Percentiles rank a stretch among this genome's conserved stretches.
Conservation (phyloP, 53 echinoderm and acorn worm species). For the Temnopleurus reevesii region DNA sequence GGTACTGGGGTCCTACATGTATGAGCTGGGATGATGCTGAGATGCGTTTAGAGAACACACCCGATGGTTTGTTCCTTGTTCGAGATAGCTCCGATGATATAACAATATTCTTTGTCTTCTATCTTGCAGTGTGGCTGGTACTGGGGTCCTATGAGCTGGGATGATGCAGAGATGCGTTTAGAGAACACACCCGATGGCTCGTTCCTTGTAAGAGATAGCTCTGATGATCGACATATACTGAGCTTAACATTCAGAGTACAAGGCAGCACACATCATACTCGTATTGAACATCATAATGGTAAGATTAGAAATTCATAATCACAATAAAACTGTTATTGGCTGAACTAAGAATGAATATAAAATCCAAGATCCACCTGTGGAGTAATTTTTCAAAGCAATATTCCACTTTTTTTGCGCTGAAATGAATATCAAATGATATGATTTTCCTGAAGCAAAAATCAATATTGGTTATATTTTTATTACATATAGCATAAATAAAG, state of each 20-base stretch:
- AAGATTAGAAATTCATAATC: too few species aligned
- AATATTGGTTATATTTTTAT: too few species aligned
- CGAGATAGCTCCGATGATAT: constrained; percentile 96
- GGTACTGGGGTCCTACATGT: constrained; percentile 99
- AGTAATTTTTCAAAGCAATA: too few species aligned
- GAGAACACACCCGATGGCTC: constrained; percentile 99
- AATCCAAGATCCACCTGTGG: too few species aligned
- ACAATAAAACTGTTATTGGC: too few species aligned
- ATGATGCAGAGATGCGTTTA: constrained; percentile 90
- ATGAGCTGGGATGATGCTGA: constrained; percentile 99
- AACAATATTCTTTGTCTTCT: too few species aligned
- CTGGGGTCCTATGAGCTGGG: constrained; percentile 99
- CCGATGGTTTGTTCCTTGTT: constrained; percentile 97
- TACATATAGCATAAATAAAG: too few species aligned
- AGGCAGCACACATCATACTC: constrained; percentile 96
- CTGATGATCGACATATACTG: constrained; percentile 93
- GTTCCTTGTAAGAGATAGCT: constrained; percentile 97
- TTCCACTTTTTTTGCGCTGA: too few species aligned
- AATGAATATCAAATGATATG: too few species aligned
- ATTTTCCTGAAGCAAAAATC: too few species aligned
- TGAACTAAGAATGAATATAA: too few species aligned
- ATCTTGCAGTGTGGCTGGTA: constrained; percentile 92
- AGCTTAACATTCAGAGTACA: constrained; percentile 92
- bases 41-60: constrained; percentile 89
- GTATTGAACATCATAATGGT: constrained; percentile 98